Base-by-base conservation (phyloP, 2,888 invertebrate species). In the Nemotelus nigrinus region DNA sequence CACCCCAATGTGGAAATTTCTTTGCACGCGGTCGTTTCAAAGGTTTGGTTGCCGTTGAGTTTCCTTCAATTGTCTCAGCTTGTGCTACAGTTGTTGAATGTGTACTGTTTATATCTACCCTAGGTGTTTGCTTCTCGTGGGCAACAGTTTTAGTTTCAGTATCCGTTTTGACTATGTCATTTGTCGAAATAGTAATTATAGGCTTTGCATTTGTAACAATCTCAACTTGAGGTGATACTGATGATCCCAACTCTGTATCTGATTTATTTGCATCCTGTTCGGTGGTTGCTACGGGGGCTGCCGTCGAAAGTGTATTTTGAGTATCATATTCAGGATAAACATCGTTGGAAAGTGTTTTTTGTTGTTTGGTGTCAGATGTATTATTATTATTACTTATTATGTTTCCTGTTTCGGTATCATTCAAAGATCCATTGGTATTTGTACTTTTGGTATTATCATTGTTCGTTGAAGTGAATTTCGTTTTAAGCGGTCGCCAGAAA, bases 1-100 rank as follows among this genome's bases (percentile, higher is more conserved):
- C 89, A 45, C 94, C 93, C 96, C 96, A 96, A 80, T 93, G 83
- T 0, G 86, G 87, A 83, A 84, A 86, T 2, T 83, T 82, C 76
- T 68, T 75, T 77, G 50, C 79, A 8, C 82, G 81, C 68, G 80
- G 83, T 44, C 80, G 83, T 2, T 82, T 82, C 2, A 81, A 81
- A 2, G 81, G 79, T n/a, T 78, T 80, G 25, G 81, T 80, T 0
- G 79, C 57, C 2, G 71, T 77, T 57, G 58, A 57, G 57, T 76
- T 77, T 2, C 10, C 43, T 55, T 39, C 55, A 41, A 47, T 55
- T 43, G 53, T 70, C 4, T 70, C 70, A 8, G 39, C 63, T n/a
- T 50, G 43, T 71, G 60, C 55, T 25, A 58, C 45, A 39, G 76
- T 72, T 65, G 76, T 72, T 64, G 71, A 55, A 10, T 25, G 25